These are phyloP conservation scores for Diarsia brunnea DNA, from an alignment of 2,888 invertebrate genomes.

Conservation along the genomic window DNA sequence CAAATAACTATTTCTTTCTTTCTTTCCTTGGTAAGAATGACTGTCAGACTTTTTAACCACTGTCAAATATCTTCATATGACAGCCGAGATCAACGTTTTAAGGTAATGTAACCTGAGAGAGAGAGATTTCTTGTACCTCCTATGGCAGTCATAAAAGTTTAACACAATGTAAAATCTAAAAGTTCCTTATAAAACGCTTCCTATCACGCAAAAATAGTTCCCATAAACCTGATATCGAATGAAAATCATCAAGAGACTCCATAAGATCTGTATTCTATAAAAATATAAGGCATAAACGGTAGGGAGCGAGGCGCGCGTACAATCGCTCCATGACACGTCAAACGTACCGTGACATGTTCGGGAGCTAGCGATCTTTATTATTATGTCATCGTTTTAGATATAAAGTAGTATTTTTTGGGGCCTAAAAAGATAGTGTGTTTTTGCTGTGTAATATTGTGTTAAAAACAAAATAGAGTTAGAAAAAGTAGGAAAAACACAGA, in stretches of 20 bases:
- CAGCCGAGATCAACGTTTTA: no score
- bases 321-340: slow-evolving; percentile 59
- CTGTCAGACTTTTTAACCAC: no score
- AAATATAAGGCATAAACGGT: slow-evolving; percentile 59
- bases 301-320: slow-evolving; percentile 47
- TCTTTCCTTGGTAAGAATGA: no score
- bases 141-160: not conserved
- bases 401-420: not conserved
- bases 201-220: slow-evolving; percentile 18
- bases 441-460: not conserved
- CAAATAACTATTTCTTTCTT: no score
- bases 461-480: not conserved
- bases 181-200: not conserved
- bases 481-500: not conserved
- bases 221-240: slow-evolving; percentile 38
- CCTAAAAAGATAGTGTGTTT: not conserved
- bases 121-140: not conserved
- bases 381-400: not conserved
- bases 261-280: slow-evolving; percentile 62
- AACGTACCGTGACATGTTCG: slow-evolving; percentile 46
- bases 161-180: not conserved
- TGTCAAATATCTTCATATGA: no score
- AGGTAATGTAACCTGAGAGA: not conserved
- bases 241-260: slow-evolving; percentile 35
- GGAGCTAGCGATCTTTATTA: slow-evolving; percentile 48